Conservation (phyloP, 2,113 vertebrate genomes). For the Scomber japonicus region DNA sequence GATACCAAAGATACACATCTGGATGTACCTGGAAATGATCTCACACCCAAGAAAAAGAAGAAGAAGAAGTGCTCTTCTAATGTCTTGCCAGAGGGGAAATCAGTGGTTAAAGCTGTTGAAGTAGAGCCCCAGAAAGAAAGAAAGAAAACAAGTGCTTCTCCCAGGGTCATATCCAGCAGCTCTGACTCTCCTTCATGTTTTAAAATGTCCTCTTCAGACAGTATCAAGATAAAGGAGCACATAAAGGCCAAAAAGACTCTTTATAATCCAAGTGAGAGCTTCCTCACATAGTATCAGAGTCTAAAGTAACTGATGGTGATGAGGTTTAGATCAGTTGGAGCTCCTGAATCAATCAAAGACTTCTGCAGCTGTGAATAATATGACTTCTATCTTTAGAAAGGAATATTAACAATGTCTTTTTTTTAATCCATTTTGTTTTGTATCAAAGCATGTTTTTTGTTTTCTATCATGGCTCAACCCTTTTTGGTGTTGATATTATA, state of each 20-base stretch:
- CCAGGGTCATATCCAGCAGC: not conserved
- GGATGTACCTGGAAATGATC: not conserved
- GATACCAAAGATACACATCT: not conserved
- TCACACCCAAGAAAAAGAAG: conserved; percentile 9
- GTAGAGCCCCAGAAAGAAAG: not conserved
- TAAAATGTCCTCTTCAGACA: not conserved
- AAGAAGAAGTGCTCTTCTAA: not conserved
- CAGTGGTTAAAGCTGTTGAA: not conserved
- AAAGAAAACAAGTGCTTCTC: not conserved
- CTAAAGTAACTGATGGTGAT: no score
- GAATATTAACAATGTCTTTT: no score
- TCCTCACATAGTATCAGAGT: not conserved
- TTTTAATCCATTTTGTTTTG: conserved; percentile 15
- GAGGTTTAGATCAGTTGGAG: not conserved
- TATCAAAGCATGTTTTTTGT: conserved; percentile 24
- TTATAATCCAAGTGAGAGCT: conserved; percentile 9
- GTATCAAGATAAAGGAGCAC: not conserved
- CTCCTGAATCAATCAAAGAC: not conserved
- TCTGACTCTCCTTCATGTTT: not conserved
- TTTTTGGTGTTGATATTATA: conserved; percentile 15
- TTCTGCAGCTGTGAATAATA: not conserved
- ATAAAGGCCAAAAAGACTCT: conserved; percentile 31
- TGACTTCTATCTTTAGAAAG: no score
- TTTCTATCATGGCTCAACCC: not conserved
- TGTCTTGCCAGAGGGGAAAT: not conserved